phyloP scores from a whole-genome alignment of 2,888 invertebrate species.

The Drosophila melanocephala region DNA sequence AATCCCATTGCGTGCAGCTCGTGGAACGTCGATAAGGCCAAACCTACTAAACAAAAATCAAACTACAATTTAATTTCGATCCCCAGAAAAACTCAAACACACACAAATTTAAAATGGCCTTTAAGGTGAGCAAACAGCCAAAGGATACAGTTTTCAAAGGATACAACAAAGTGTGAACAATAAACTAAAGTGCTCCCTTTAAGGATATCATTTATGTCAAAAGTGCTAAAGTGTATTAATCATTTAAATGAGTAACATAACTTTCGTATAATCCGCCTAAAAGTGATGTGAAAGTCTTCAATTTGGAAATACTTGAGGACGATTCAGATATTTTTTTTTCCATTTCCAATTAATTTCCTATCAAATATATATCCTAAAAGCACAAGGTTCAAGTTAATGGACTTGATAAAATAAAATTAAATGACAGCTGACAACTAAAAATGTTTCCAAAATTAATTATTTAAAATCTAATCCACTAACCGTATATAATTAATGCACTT shows the following conservation, averaged over 20 bases:
- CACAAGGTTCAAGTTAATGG: background rate
- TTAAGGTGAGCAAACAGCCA: slow-evolving; percentile 80
- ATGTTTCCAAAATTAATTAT: background rate
- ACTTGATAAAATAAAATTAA: background rate
- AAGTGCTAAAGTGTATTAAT: slow-evolving; percentile 39
- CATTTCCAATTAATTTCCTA: background rate
- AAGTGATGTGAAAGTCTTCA: slow-evolving; percentile 24
- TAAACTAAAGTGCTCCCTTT: slow-evolving; percentile 32
- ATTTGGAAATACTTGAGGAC: background rate
- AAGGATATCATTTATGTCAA: slow-evolving; percentile 19
- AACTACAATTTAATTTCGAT: slow-evolving; percentile 54
- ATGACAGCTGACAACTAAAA: background rate
- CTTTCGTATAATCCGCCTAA: background rate
- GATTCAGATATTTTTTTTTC: background rate
- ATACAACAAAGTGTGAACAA: slow-evolving; percentile 45
- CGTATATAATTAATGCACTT: background rate
- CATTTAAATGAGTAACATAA: background rate
- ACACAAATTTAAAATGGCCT: slow-evolving; percentile 75
- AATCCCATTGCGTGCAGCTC: slow-evolving; percentile 85
- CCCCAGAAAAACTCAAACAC: slow-evolving; percentile 7
- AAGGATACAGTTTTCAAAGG: slow-evolving; percentile 57
- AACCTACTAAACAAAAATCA: slow-evolving; percentile 22
- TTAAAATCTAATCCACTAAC: background rate
- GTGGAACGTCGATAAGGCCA: slow-evolving; percentile 58
- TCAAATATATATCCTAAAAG: background rate